These are phyloP conservation scores for Pogoniulus pusillus DNA, from an alignment of 2,797 vertebrate genomes.

Conservation along the genomic window DNA sequence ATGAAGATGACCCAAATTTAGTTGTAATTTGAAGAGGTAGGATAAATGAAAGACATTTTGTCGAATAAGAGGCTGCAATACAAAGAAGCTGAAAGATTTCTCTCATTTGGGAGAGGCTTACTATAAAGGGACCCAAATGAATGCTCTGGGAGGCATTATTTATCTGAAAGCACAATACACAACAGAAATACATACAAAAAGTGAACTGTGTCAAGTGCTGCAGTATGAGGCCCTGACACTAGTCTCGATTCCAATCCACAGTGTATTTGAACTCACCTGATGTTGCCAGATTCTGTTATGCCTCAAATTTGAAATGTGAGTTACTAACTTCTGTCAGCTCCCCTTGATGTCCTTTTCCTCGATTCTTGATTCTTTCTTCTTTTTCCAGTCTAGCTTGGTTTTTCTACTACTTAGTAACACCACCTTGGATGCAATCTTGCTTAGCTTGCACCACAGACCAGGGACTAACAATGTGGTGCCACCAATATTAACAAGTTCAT, in stretches of 20 bases:
- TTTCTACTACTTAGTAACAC: background rate
- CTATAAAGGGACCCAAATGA: background rate
- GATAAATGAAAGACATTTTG: background rate
- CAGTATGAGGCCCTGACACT: background rate
- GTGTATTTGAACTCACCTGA: background rate
- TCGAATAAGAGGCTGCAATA: background rate
- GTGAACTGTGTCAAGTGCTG: background rate
- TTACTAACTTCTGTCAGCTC: background rate
- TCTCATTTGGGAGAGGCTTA: background rate
- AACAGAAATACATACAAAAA: background rate
- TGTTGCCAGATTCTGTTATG: background rate
- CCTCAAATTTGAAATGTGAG: background rate
- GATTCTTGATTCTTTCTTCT: background rate
- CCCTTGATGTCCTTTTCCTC: background rate
- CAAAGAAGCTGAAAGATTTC: background rate
- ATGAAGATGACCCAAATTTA: background rate
- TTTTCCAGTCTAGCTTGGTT: background rate
- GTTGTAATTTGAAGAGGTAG: background rate
- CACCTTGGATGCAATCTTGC: background rate
- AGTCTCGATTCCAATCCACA: background rate
- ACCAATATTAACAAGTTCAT: background rate
- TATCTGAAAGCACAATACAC: background rate
- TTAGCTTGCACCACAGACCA: background rate
- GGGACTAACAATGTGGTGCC: background rate
- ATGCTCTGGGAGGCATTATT: background rate